Percentiles rank a stretch among this genome's conserved stretches.
phyloP scores from a whole-genome alignment of 2,113 vertebrate species.

The Centropus unirufus region DNA sequence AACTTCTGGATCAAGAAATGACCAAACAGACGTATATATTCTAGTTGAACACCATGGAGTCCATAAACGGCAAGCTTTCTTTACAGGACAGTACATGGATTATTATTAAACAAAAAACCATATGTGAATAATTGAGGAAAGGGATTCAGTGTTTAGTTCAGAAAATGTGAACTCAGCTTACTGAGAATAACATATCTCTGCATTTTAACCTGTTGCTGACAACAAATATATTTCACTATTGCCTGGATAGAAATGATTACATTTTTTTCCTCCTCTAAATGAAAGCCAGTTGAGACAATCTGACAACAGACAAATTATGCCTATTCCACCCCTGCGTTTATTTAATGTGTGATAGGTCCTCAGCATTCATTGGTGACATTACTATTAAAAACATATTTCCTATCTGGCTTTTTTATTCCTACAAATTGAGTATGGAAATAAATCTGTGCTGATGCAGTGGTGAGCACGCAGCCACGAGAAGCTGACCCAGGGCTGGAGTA shows the following conservation, averaged over 20 bases:
- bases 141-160: slow-evolving; percentile 36
- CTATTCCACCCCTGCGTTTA: slow-evolving; percentile 67
- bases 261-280: slow-evolving; percentile 28
- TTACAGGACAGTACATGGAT: slow-evolving; percentile 39
- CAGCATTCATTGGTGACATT: slow-evolving; percentile 28
- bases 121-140: slow-evolving; percentile 67
- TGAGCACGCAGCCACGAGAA: not conserved
- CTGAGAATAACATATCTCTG: slow-evolving; percentile 61
- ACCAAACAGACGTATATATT: not conserved
- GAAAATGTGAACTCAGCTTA: slow-evolving; percentile 62
- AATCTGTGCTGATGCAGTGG: not conserved
- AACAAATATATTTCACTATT: slow-evolving; percentile 68
- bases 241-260: slow-evolving; percentile 42
- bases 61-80: slow-evolving; percentile 28
- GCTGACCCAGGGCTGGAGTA: rapidly evolving
- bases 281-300: slow-evolving; percentile 68
- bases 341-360: slow-evolving; percentile 60
- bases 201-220: slow-evolving; percentile 66
- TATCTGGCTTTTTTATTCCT: slow-evolving; percentile 53
- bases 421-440: slow-evolving; percentile 34
- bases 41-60: not conserved
- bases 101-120: slow-evolving; percentile 59
- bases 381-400: slow-evolving; percentile 72
- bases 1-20: not conserved
- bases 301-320: slow-evolving; percentile 70